These are phyloP conservation scores for Sinonovacula constricta DNA, from an alignment of 1,140 invertebrate genomes.

Conservation along the genomic window DNA sequence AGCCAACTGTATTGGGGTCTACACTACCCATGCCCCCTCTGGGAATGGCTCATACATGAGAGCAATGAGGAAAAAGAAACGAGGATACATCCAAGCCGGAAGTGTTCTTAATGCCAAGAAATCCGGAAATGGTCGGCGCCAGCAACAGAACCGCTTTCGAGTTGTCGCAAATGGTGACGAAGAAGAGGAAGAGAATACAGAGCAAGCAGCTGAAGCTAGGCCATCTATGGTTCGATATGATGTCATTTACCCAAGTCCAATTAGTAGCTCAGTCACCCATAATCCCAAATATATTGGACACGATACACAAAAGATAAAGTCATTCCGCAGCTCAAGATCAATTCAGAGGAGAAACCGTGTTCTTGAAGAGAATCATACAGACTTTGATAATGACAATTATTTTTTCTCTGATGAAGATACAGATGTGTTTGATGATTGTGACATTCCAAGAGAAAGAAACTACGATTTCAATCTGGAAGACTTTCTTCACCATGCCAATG, in stretches of 20 bases:
- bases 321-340: not conserved
- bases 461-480: slow-evolving; percentile 16
- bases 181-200: not conserved
- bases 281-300: slow-evolving; percentile 23
- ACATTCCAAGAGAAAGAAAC: not conserved
- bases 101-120: slow-evolving; percentile 7
- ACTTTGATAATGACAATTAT: no score
- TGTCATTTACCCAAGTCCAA: slow-evolving; percentile 21
- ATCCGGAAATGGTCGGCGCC: not conserved
- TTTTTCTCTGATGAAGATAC: slow-evolving; percentile 41
- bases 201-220: not conserved
- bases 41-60: not conserved
- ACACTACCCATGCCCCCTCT: no score
- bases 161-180: not conserved
- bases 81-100: slow-evolving; percentile 24
- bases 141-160: not conserved
- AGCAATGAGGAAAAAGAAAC: slow-evolving; percentile 11
- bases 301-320: not conserved
- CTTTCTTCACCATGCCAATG: slow-evolving; percentile 24
- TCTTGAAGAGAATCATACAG: not conserved
- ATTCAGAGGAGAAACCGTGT: not conserved
- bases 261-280: slow-evolving; percentile 9
- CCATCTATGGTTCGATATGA: slow-evolving; percentile 17
- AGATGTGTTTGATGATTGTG: slow-evolving; percentile 6
- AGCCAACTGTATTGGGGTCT: slow-evolving; percentile 29